Conservation (phyloP, 1,140 invertebrate genomes). For the Ostrea edulis region DNA sequence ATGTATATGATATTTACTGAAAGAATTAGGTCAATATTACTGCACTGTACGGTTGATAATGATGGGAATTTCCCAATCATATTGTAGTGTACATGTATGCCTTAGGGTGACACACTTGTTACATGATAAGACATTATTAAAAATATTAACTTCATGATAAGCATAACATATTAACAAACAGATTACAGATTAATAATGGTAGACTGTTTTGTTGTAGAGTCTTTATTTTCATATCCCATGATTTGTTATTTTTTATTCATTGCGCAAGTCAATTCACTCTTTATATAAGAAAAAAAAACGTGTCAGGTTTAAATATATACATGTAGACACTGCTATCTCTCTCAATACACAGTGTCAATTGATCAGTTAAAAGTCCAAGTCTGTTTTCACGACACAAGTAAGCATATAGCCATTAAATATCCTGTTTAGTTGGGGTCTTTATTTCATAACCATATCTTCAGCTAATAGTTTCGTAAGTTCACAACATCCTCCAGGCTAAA, state of each 20-base stretch:
- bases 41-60: too few relatives aligned
- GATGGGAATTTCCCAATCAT: too few relatives aligned
- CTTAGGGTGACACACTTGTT: too few relatives aligned
- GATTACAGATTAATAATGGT: too few relatives aligned
- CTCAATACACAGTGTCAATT: neutral
- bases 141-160: too few relatives aligned
- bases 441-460: constrained; percentile 12
- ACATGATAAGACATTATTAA: too few relatives aligned
- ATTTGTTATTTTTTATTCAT: too few relatives aligned
- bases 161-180: too few relatives aligned
- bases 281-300: neutral
- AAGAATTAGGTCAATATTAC: too few relatives aligned
- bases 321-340: neutral
- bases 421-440: neutral
- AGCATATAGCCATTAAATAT: constrained; percentile 20
- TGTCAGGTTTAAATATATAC: constrained; percentile 25
- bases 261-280: neutral
- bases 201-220: too few relatives aligned
- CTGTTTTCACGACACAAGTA: neutral
- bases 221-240: too few relatives aligned
- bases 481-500: constrained; percentile 7
- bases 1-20: neutral
- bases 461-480: constrained; percentile 29
- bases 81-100: too few relatives aligned
- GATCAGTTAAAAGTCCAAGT: constrained; percentile 25